Base-by-base conservation (phyloP, 2,797 vertebrate species). In the Halcyon smyrnensis region DNA sequence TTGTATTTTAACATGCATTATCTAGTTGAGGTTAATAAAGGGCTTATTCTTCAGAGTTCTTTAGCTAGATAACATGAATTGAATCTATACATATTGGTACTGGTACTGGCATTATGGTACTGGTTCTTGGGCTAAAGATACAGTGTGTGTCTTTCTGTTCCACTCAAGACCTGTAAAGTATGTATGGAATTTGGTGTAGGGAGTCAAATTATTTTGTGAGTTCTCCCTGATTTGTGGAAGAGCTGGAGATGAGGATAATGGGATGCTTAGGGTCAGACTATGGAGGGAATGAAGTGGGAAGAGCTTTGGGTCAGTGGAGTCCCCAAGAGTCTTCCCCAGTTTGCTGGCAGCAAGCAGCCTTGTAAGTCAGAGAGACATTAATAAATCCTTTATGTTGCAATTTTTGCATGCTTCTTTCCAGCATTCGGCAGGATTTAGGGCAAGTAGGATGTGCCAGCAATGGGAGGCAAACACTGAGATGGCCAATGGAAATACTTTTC, bases 401-500 rank as follows among this genome's bases (percentile, higher is more conserved):
- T 94, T 91, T 96, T 87, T 76, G 50, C 84, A 93, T 76, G 54
- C 65, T 91, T 95, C 62, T 77, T 90, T 89, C 53, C 88, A 93
- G 78, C 32, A 19, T 93, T 82, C 63, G 2, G 50, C 77, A 77
- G 78, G 81, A 91, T 95, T 84, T 87, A 93, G 91, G 86, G 77
- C 77, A 90, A 90, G 74, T 60, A 92, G 78, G 68, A 85, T 67
- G 74, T 91, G 89, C 68, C 89, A 95, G 63, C 82, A 93, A 74
- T 62, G 65, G 54, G 84, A 96, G 71, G 79, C 75, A 96, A 96
- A 89, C 64, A 78, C 65, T 80, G 87, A 87, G 84, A 85, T 88
- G 89, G 69, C 88, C 90, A 94, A 67, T 92, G 73, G 91, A 93
- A 95, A 94, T 83, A 68, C 48, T 77, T 93, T 87, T 84, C 57